Base-by-base conservation (phyloP, 2,797 vertebrate species). In the Epinephelus coioides region DNA sequence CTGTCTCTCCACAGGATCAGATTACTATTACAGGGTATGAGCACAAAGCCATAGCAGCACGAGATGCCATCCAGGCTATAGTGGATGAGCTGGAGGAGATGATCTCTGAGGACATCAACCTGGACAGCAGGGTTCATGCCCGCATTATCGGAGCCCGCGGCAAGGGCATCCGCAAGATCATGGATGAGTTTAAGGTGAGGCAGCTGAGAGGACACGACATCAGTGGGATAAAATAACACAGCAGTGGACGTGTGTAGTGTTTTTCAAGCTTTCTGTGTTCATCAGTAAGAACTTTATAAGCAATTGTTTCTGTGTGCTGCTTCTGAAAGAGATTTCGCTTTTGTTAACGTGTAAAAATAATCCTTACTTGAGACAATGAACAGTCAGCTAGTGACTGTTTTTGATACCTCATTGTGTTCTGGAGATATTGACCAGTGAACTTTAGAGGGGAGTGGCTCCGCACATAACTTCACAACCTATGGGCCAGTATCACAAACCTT, bases 1-100 rank as follows among this genome's bases (percentile, higher is more conserved):
- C 25, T 12, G 2, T 85, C 17, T 64, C 25, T 51, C 71, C 38
- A 60, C 95, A 99, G 96, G 98, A 99, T 93, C 97, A 99, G 93
- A 99, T 99, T 83, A 98, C 96, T 61, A 99, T 99, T 89, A 98
- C 97, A 60, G 98, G 98, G 70, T 99, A 99, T 44, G 98, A 99
- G 92, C 97, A 96, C 91, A 99, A 99, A 21, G 96, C 98, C 0
- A 96, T 97, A 87, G 95, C 97, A 67, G 98, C 98, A 83, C 96
- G 97, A 34, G 96, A 98, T 8, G 97, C 98, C 81, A 99, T 99
- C 91, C 94, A 99, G 95, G 95, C 95, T 64, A 97, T 99, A 0
- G 98, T 99, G 81, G 96, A 96, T 0, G 98, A 99, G 73, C 95
- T 99, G 54, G 98, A 99, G 81, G 98, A 99, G 90, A 99, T 99